Conservation (phyloP, 2,888 invertebrate species). For the Watsonalla cultraria region DNA sequence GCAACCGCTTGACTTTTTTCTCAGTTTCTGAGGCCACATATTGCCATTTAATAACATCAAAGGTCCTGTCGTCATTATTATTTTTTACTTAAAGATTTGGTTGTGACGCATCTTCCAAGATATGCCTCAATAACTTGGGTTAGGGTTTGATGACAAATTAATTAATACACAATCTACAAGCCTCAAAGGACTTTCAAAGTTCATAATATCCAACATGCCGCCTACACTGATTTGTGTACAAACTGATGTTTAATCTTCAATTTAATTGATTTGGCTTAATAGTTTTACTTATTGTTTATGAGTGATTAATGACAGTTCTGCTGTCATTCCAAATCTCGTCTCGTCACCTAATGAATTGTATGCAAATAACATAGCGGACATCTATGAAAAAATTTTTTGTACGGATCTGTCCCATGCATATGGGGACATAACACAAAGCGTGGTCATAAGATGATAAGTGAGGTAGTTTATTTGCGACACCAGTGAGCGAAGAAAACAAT, state of each 20-base stretch:
- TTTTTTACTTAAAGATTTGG: constrained; percentile 34
- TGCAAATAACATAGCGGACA: too few relatives aligned
- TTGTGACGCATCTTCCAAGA: background rate
- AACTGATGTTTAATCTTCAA: too few relatives aligned
- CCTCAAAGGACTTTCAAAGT: too few relatives aligned
- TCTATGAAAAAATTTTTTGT: too few relatives aligned
- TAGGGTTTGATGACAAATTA: constrained; percentile 3
- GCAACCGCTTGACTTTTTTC: constrained; percentile 40
- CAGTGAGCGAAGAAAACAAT: constrained; percentile 47
- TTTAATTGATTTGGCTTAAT: too few relatives aligned
- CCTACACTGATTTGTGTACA: too few relatives aligned
- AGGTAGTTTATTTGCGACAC: constrained; percentile 27
- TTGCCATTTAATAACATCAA: constrained; percentile 58
- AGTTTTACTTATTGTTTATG: too few relatives aligned
- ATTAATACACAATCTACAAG: background rate
- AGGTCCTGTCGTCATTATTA: constrained; percentile 38
- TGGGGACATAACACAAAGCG: background rate
- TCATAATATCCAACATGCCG: too few relatives aligned
- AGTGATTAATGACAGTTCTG: too few relatives aligned
- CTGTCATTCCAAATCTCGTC: too few relatives aligned
- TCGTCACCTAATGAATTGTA: too few relatives aligned
- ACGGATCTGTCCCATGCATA: too few relatives aligned
- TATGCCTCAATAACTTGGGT: constrained; percentile 24
- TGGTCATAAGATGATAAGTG: constrained; percentile 1
- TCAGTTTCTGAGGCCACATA: constrained; percentile 53